Conservation (phyloP, 2,113 vertebrate species). For the Microtus oregoni region DNA sequence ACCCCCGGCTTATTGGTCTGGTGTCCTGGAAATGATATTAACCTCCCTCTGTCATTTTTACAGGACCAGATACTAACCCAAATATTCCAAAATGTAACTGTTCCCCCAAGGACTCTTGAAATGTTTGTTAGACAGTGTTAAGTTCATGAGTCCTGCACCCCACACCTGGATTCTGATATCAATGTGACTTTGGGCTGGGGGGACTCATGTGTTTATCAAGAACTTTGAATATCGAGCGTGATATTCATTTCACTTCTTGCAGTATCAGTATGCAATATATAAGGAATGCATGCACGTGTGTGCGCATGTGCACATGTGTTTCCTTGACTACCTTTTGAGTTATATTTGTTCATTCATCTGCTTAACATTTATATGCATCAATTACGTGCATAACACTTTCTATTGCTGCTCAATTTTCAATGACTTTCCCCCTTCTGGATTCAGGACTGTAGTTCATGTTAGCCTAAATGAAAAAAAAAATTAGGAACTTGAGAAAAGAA, state of each 20-base stretch:
- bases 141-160: not conserved
- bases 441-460: not conserved
- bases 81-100: not conserved
- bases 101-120: not conserved
- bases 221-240: not conserved
- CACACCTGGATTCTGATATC: not conserved
- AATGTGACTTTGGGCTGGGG: not conserved
- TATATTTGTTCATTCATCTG: slow-evolving; percentile 20
- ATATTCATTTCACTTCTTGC: not conserved
- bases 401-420: not conserved
- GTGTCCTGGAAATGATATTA: not conserved
- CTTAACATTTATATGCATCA: not conserved
- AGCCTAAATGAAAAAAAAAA: slow-evolving; percentile 18
- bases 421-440: slow-evolving; percentile 30
- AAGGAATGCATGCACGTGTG: not conserved
- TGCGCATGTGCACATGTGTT: not conserved
- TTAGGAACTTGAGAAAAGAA: slow-evolving; percentile 21
- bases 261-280: not conserved
- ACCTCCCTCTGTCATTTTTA: not conserved
- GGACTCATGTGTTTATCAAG: not conserved
- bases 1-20: no score
- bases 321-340: not conserved
- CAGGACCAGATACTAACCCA: not conserved
- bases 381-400: slow-evolving; percentile 10
- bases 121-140: not conserved